phyloP scores from a whole-genome alignment of 1,140 invertebrate genomes.

The Drosophila takahashii region DNA sequence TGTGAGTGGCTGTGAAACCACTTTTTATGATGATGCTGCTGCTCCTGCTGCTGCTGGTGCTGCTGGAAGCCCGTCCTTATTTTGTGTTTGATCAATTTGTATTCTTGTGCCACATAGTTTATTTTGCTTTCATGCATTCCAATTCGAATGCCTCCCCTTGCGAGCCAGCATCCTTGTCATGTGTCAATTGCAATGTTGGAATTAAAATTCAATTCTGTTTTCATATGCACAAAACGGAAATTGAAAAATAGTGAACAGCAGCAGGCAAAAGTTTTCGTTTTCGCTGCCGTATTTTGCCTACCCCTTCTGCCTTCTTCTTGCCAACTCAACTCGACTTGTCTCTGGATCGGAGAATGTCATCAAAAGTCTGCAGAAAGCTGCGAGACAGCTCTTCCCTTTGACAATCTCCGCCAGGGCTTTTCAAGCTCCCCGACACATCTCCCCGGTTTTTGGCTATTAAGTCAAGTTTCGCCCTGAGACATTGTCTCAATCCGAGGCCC shows the following conservation, averaged over 20 bases:
- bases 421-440: constrained; percentile 37
- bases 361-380: constrained; percentile 29
- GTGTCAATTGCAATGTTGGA: constrained; percentile 75
- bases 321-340: constrained; percentile 1
- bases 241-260: constrained; percentile 51
- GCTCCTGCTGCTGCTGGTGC: constrained; percentile 3
- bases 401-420: constrained; percentile 43
- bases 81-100: constrained; percentile 80
- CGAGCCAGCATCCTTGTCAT: constrained; percentile 59
- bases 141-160: constrained; percentile 50
- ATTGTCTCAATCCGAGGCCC: constrained; percentile 70
- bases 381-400: constrained; percentile 37
- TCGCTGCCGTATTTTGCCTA: background rate
- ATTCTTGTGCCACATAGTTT: constrained; percentile 74
- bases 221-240: constrained; percentile 73
- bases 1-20: constrained; percentile 61
- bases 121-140: constrained; percentile 78
- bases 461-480: constrained; percentile 51
- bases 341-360: constrained; percentile 28
- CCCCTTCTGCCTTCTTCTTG: background rate
- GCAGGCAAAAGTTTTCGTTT: constrained; percentile 31
- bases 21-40: constrained; percentile 74
- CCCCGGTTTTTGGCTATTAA: constrained; percentile 56
- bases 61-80: constrained; percentile 16
- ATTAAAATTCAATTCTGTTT: constrained; percentile 80